Percentiles rank a stretch among this genome's conserved stretches.
phyloP scores from a whole-genome alignment of 2,113 vertebrate genomes.

The Caracal caracal region DNA sequence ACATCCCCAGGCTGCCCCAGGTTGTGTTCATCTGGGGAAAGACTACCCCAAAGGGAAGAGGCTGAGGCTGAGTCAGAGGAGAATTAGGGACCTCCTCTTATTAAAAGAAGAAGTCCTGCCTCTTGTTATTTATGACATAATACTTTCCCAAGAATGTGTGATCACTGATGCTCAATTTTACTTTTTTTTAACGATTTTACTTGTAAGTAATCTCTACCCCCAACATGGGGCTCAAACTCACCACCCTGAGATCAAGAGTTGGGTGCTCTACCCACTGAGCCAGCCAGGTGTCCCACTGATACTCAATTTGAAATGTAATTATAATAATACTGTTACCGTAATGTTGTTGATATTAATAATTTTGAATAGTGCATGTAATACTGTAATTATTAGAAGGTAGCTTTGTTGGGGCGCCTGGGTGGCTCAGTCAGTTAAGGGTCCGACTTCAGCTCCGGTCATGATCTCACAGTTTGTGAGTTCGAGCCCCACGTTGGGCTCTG shows the following conservation, averaged over 20 bases:
- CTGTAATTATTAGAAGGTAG: neutral
- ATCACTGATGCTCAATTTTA: neutral
- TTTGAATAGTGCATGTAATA: neutral
- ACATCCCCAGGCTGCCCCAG: neutral
- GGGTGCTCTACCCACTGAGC: neutral
- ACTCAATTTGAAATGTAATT: neutral
- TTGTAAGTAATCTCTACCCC: neutral
- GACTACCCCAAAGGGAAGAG: neutral
- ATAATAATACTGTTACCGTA: neutral
- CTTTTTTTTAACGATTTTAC: neutral
- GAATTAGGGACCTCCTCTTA: neutral
- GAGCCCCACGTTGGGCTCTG: neutral
- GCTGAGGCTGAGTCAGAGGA: neutral
- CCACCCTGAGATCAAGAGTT: neutral
- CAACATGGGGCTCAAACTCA: neutral
- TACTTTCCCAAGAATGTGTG: neutral
- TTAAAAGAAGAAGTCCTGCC: neutral
- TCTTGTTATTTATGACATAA: neutral
- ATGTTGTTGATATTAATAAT: neutral
- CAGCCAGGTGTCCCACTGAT: neutral
- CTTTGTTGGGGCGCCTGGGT: neutral
- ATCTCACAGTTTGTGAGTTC: neutral
- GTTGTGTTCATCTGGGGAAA: neutral
- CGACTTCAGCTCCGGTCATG: no score
- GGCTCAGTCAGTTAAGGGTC: neutral